Evolutionary conservation across 2,797 vertebrate species (phyloP), one percentile per base, ranked within the genome.

Genomic region (Rhincodon typus): DNA sequence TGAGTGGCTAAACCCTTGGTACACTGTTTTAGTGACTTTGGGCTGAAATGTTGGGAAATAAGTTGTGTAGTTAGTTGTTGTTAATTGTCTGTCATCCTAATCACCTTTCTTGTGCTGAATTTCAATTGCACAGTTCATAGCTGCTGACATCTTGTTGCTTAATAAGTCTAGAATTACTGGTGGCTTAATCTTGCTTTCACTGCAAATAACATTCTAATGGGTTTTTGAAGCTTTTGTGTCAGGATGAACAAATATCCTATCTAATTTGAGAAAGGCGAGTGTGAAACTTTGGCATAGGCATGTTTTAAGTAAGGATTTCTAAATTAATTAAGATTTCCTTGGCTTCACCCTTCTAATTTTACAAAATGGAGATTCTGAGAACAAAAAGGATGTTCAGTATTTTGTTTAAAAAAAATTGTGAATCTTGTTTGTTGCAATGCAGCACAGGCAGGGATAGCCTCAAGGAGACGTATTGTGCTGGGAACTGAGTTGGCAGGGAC

Each of bases 401-500:
- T 96, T 95, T 50, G 50, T 96, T 96, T 96, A 77, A 95, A 96
- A 70, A 69, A 82, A 96, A 96, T 96, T 95, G 96, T 96, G 95
- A 96, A 97, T 97, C 95, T 97, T 97, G 97, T 97, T 97, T 96
- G 96, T 96, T 95, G 34, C 96, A 96, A 95, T 93, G 84, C 96
- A 97, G 96, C 96, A 95, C 97, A 96, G 96, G 96, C 67, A 96
- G 97, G 77, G 96, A 96, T 67, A 86, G 94, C 96, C 66, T 86
- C 96, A 97, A 97, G 97, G 97, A 97, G 97, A 97, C 97, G 97
- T 97, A 98, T 98, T 98, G 97, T 98, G 97, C 94, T 46, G 97
- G 97, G 97, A 97, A 98, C 98, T 98, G 97, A 98, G 98, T 97
- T 98, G 98, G 98, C 97, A 98, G 97, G 97, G 97, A 97, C 98